Percentiles rank a stretch among this genome's conserved stretches.
Evolutionary conservation across 1,140 invertebrate species (phyloP).

Genomic region (Drosophila subobscura): DNA sequence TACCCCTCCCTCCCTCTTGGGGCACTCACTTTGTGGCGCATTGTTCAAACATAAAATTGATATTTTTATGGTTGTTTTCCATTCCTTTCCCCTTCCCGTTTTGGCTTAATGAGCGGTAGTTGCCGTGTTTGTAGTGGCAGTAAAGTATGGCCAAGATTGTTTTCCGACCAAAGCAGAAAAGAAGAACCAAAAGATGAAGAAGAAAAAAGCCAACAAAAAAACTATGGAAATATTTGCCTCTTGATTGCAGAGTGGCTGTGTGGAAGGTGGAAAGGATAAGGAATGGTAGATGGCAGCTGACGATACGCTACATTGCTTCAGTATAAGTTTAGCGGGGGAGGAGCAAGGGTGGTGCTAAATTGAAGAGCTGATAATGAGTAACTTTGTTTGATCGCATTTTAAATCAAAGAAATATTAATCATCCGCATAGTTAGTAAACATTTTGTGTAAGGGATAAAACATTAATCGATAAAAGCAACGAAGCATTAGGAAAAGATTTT

Average conservation of each 20-base stretch:
- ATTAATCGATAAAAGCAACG: background rate
- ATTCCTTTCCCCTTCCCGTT: constrained; percentile 1
- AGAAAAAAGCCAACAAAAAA: constrained; percentile 3
- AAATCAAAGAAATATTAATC: constrained; percentile 30
- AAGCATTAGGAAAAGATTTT: too few relatives aligned
- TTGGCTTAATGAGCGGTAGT: constrained; percentile 43
- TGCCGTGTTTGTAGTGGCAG: constrained; percentile 40
- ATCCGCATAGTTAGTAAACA: background rate
- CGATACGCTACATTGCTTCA: constrained; percentile 36
- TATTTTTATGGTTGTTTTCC: constrained; percentile 55
- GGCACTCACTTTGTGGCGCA: constrained; percentile 47
- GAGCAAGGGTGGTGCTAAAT: constrained; percentile 9
- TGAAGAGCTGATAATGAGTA: constrained; percentile 14
- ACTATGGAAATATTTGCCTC: constrained; percentile 46
- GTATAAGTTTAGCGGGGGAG: constrained; percentile 32
- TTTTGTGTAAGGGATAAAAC: background rate
- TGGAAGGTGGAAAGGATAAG: background rate
- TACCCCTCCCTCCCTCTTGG: background rate
- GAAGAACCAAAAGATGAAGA: background rate
- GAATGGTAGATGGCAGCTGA: constrained; percentile 14
- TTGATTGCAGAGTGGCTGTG: constrained; percentile 38
- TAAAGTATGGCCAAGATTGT: constrained; percentile 41
- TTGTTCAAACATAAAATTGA: constrained; percentile 70
- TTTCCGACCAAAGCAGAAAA: constrained; percentile 20
- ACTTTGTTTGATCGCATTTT: constrained; percentile 34